These are phyloP conservation scores for Bolinopsis microptera DNA, from an alignment of 37 sponge, comb jelly and placozoan genomes.

Conservation along the genomic window DNA sequence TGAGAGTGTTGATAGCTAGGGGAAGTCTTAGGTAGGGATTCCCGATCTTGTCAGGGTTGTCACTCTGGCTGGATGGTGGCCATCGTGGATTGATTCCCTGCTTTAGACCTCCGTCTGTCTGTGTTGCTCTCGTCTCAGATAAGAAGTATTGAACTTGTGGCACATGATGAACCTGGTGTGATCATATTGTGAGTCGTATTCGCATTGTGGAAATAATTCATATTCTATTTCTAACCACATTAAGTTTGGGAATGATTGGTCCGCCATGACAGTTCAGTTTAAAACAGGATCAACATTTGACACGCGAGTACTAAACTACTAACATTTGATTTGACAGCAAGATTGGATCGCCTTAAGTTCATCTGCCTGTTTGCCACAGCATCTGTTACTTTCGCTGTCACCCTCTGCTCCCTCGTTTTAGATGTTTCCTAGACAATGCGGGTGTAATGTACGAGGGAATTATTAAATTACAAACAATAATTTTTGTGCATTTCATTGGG, in stretches of 20 bases:
- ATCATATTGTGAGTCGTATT: neutral
- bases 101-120: slow-evolving; percentile 21
- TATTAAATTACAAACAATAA: too few species aligned
- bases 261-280: too few species aligned
- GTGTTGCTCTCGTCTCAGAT: neutral
- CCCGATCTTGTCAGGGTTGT: slow-evolving; percentile 52
- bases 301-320: too few species aligned
- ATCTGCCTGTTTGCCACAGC: slow-evolving; percentile 50
- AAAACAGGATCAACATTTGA: too few species aligned
- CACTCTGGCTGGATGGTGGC: slow-evolving; percentile 58
- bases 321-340: slow-evolving; percentile 27
- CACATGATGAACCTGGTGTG: neutral
- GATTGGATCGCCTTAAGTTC: slow-evolving; percentile 42
- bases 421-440: neutral
- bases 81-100: slow-evolving; percentile 32
- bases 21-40: slow-evolving; percentile 24
- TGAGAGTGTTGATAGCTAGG: slow-evolving; percentile 50
- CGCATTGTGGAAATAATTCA: neutral
- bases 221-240: too few species aligned
- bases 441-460: too few species aligned
- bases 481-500: too few species aligned
- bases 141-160: slow-evolving; percentile 49
- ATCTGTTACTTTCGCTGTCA: slow-evolving; percentile 14
- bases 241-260: too few species aligned
- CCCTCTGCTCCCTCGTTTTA: slow-evolving; percentile 6